These are phyloP conservation scores for Osmerus mordax DNA, from an alignment of 2,113 vertebrate genomes.

Conservation along the genomic window DNA sequence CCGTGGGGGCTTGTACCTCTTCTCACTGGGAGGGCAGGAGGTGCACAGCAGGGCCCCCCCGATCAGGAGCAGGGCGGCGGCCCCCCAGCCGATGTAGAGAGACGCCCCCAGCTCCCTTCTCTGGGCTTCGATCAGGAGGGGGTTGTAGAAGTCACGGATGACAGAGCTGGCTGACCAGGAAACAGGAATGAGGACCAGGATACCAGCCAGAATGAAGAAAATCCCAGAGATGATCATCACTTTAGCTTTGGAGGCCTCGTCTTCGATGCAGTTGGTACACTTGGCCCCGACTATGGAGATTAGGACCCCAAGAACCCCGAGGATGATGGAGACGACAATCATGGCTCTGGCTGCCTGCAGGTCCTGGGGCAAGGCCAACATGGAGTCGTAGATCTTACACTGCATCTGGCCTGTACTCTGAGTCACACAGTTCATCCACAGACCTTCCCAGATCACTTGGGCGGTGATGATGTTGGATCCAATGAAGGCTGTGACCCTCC, in stretches of 20 bases:
- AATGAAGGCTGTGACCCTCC: slow-evolving; percentile 71
- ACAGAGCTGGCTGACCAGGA: slow-evolving; percentile 66
- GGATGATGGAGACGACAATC: slow-evolving; percentile 68
- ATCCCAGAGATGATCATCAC: slow-evolving; percentile 74
- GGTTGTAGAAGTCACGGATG: slow-evolving; percentile 72
- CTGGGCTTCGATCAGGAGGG: slow-evolving; percentile 30
- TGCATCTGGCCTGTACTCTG: slow-evolving; percentile 82
- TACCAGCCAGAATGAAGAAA: slow-evolving; percentile 64
- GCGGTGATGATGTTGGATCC: slow-evolving; percentile 75
- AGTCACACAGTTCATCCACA: slow-evolving; percentile 77
- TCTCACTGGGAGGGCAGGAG: slow-evolving; percentile 71
- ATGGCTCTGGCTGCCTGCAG: slow-evolving; percentile 76
- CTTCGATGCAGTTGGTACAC: slow-evolving; percentile 79
- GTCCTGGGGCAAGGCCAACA: slow-evolving; percentile 68
- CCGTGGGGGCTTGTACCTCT: slow-evolving; percentile 65
- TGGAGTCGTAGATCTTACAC: slow-evolving; percentile 76
- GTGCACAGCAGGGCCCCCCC: slow-evolving; percentile 73
- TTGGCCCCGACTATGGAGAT: slow-evolving; percentile 74
- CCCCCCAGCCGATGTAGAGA: slow-evolving; percentile 72
- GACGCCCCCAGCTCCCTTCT: slow-evolving; percentile 70
- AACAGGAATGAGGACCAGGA: slow-evolving; percentile 70
- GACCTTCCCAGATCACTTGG: slow-evolving; percentile 71
- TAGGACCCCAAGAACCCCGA: slow-evolving; percentile 66
- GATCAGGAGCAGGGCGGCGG: slow-evolving; percentile 65
- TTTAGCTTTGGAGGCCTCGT: slow-evolving; percentile 66